phyloP scores from a whole-genome alignment of 2,797 vertebrate species.

The Danio aesculapii region DNA sequence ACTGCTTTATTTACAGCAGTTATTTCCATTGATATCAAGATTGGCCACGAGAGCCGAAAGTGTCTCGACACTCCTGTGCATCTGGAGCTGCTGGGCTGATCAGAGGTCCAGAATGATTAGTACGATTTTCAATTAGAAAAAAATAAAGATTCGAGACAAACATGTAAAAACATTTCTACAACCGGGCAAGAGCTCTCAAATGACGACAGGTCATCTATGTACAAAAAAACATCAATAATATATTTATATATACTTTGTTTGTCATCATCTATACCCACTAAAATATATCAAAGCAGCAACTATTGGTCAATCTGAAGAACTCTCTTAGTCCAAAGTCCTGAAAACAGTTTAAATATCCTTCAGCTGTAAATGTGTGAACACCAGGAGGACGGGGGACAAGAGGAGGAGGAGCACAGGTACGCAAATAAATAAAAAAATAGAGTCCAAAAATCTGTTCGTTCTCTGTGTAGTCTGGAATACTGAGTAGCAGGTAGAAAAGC shows the following conservation, averaged over 20 bases:
- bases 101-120: conserved; percentile 76
- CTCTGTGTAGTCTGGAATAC: conserved; percentile 80
- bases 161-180: conserved; percentile 82
- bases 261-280: conserved; percentile 73
- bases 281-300: conserved; percentile 91
- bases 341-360: conserved; percentile 84
- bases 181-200: conserved; percentile 78
- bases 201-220: conserved; percentile 81
- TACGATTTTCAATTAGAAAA: conserved; percentile 81
- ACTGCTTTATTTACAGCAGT: conserved; percentile 82
- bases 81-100: conserved; percentile 77
- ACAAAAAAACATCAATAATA: conserved; percentile 81
- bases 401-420: conserved; percentile 57
- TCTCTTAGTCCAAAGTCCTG: conserved; percentile 73
- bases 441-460: conserved; percentile 68
- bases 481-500: conserved; percentile 69
- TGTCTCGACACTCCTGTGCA: conserved; percentile 65
- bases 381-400: conserved; percentile 17
- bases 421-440: conserved; percentile 74
- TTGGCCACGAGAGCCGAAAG: conserved; percentile 74
- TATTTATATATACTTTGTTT: conserved; percentile 75
- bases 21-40: conserved; percentile 79
- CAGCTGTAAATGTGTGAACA: conserved; percentile 80
- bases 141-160: conserved; percentile 78
- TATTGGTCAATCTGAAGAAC: conserved; percentile 92